Evolutionary conservation across 1,140 invertebrate genomes (phyloP).

Genomic region (Drosophila lini): DNA sequence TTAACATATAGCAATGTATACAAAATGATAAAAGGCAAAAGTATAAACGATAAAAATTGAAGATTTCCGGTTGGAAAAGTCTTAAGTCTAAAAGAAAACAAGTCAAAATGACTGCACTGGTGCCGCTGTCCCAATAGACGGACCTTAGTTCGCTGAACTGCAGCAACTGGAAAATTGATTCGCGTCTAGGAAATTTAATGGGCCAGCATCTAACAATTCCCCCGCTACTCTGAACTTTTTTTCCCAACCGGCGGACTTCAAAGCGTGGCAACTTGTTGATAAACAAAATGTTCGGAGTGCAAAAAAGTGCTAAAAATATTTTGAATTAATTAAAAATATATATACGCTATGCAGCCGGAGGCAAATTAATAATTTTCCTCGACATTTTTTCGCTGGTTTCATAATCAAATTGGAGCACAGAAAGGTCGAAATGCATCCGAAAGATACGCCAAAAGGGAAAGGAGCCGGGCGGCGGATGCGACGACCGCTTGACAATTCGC

Average conservation of each 20-base stretch:
- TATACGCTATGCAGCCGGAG: conserved; percentile 31
- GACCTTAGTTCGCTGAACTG: conserved; percentile 44
- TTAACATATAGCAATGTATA: too few species aligned
- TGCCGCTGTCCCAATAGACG: neutral
- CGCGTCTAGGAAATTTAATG: conserved; percentile 72
- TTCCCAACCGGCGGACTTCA: conserved; percentile 60
- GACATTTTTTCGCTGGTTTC: conserved; percentile 38
- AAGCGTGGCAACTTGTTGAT: conserved; percentile 63
- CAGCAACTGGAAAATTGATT: conserved; percentile 64
- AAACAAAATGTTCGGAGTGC: conserved; percentile 50
- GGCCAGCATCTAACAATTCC: conserved; percentile 58
- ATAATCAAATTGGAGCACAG: conserved; percentile 73
- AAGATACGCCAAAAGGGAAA: conserved; percentile 7
- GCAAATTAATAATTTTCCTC: conserved; percentile 39
- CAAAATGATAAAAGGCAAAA: neutral
- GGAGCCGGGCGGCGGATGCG: conserved; percentile 50
- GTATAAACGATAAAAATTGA: neutral
- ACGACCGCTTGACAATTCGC: conserved; percentile 76
- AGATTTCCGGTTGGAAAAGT: neutral
- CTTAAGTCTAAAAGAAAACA: neutral
- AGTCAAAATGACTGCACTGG: neutral
- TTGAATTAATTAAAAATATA: conserved; percentile 76
- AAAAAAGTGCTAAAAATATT: conserved; percentile 55
- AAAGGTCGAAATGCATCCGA: conserved; percentile 72
- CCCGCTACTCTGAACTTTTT: neutral